Base-by-base conservation (phyloP, 2,113 vertebrate species). In the Malurus melanocephalus region DNA sequence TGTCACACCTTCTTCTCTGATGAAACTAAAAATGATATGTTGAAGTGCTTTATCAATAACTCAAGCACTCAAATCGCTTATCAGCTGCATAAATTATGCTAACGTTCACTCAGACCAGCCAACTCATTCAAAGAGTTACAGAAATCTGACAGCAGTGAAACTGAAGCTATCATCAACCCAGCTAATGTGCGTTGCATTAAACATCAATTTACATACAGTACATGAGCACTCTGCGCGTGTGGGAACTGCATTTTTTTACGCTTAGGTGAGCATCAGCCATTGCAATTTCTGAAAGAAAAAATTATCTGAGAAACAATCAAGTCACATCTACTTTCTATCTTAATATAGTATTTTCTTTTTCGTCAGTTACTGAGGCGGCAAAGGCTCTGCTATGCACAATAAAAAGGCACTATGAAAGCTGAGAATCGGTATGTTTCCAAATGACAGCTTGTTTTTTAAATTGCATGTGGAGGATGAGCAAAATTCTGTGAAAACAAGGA, bases 21-120 rank as follows among this genome's bases (percentile, higher is more conserved):
- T 94, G 88, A 94, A 94, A 89, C 93, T 86, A 89, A 64, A 97
- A 95, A 96, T 96, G 95, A 97, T 96, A 96, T 88, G 93, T 96
- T 97, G 97, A 98, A 98, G 97, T 96, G 97, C 93, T 98, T 98
- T 98, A 98, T 98, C 98, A 98, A 98, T 97, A 98, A 97, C 96
- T 85, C 91, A 96, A 91, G 96, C 87, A 95, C 95, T 96, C 92
- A 96, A 96, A 94, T 97, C 52, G 93, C 94, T 97, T 93, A 95
- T 97, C 95, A 95, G 88, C 92, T 95, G 97, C 97, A 98, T 98
- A 98, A 97, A 98, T 98, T 97, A 98, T 97, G 94, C 85, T 94
- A 94, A 96, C 80, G 11, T 87, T 91, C 92, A 96, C 91, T 97
- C 96, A 94, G 92, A 91, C 55, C 95, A 96, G 87, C 92, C 94